Evolutionary conservation across 2,888 invertebrate genomes (phyloP).

Genomic region (Chrysolina americana): DNA sequence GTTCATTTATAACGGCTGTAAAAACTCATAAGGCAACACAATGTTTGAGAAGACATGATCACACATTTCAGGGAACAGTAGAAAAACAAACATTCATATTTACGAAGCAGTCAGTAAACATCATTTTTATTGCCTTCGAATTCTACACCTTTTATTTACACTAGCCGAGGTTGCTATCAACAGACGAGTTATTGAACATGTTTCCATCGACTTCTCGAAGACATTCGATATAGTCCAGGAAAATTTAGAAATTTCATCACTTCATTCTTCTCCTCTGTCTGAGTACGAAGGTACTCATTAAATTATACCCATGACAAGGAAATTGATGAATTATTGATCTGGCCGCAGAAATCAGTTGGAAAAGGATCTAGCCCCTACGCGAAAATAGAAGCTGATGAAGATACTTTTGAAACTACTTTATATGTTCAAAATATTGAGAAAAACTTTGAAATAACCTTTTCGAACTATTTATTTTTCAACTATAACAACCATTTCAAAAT

Average conservation of each 20-base stretch:
- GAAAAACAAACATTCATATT: slow-evolving; percentile 15
- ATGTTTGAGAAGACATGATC: slow-evolving; percentile 21
- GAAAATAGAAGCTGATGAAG: too few relatives aligned
- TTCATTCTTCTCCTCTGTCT: neutral
- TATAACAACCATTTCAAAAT: too few relatives aligned
- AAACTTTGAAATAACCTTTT: too few relatives aligned
- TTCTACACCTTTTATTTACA: slow-evolving; percentile 26
- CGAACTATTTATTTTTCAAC: too few relatives aligned
- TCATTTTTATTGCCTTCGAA: slow-evolving; percentile 24
- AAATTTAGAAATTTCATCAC: neutral
- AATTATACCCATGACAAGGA: too few relatives aligned
- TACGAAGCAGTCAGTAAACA: slow-evolving; percentile 28
- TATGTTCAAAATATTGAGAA: too few relatives aligned
- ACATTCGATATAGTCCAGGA: slow-evolving; percentile 3
- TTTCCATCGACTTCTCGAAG: neutral
- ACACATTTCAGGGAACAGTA: slow-evolving; percentile 17
- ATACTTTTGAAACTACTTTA: too few relatives aligned
- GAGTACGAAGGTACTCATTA: too few relatives aligned
- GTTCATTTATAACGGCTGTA: neutral
- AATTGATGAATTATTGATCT: too few relatives aligned
- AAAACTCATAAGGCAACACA: slow-evolving; percentile 13
- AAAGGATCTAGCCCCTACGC: too few relatives aligned
- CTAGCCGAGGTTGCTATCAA: neutral
- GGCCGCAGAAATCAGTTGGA: too few relatives aligned
- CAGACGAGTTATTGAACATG: slow-evolving; percentile 17